These are phyloP conservation scores for Chalcosyrphus nemorum DNA, from an alignment of 2,888 invertebrate species.

Conservation along the genomic window DNA sequence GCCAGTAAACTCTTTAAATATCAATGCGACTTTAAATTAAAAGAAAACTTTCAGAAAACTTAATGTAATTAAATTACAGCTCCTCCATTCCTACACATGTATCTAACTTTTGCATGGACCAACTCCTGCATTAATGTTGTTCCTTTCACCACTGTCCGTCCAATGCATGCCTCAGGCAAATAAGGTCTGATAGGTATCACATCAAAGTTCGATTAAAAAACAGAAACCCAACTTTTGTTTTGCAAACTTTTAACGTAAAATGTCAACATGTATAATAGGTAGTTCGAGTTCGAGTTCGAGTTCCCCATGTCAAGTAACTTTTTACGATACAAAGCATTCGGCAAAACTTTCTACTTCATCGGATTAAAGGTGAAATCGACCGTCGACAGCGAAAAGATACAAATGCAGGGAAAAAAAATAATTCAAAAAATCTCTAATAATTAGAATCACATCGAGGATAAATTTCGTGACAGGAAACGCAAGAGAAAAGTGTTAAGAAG, in stretches of 20 bases:
- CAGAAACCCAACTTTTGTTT: slow-evolving; percentile 54
- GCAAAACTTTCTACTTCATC: slow-evolving; percentile 27
- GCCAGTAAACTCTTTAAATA: neutral
- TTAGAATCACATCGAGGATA: slow-evolving; percentile 60
- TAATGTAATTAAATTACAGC: slow-evolving; percentile 61
- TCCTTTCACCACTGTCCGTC: neutral
- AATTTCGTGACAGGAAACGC: slow-evolving; percentile 44
- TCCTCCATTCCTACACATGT: neutral
- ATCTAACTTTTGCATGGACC: slow-evolving; percentile 46
- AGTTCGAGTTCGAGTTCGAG: neutral
- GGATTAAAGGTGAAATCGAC: slow-evolving; percentile 51
- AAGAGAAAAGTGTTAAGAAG: slow-evolving; percentile 10
- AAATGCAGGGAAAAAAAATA: slow-evolving; percentile 45
- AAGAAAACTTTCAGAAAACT: slow-evolving; percentile 60
- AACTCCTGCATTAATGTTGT: neutral
- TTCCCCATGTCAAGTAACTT: slow-evolving; percentile 9
- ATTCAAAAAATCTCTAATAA: slow-evolving; percentile 64
- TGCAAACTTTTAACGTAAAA: slow-evolving; percentile 38
- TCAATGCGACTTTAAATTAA: slow-evolving; percentile 55
- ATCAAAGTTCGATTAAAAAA: slow-evolving; percentile 64
- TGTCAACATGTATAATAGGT: slow-evolving; percentile 21
- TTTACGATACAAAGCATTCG: neutral
- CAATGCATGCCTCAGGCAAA: slow-evolving; percentile 19
- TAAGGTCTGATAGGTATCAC: slow-evolving; percentile 60
- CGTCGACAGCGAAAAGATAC: neutral